Evolutionary conservation across 2,888 invertebrate genomes (phyloP), one percentile per base, ranked within the genome.

Genomic region (Ypsolopha sequella): DNA sequence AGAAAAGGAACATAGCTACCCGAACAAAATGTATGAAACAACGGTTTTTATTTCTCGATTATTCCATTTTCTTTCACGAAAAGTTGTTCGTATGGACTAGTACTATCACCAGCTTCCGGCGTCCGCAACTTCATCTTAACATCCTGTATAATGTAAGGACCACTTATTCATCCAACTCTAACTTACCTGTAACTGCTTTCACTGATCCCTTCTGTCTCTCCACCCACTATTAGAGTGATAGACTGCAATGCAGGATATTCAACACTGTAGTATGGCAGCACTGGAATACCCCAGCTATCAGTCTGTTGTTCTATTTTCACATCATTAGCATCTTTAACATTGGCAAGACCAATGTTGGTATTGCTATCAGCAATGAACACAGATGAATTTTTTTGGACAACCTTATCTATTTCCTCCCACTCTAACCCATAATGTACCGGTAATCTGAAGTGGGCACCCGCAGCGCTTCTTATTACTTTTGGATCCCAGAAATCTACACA

Each of bases 401-500:
- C 67, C 39, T 76, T 73, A 7, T 74, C 59, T 35, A 95, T 81
- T 1, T 91, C 79, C 4, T 87, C 69, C 95, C 95, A 95, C 0
- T 85, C 82, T 48, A 92, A 64, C 53, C 91, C 89, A 53, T 84
- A 80, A n/a, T 82, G 66, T 52, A 97, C 90, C 10, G 92, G 90
- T 7, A 96, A 63, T 51, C 91, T 89, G 67, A 97, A 97, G 70
- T 97, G 96, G 4, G 94, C 93, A 1, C 97, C 97, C 55, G 92
- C 90, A 6, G 92, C 95, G 59, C 93, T 91, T 61, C 97, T 88
- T 36, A 97, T 74, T 0, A 96, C 95, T 87, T 97, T 98, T 0
- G 91, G 82, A 55, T 96, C 94, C 97, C 97, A 98, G 0, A 94
- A 82, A 80, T 97, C 95, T 1, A 93, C 94, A 77, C 96, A 97